These are phyloP conservation scores for Thamnophis sirtalis DNA, from an alignment of 2,113 vertebrate species.

Conservation along the genomic window DNA sequence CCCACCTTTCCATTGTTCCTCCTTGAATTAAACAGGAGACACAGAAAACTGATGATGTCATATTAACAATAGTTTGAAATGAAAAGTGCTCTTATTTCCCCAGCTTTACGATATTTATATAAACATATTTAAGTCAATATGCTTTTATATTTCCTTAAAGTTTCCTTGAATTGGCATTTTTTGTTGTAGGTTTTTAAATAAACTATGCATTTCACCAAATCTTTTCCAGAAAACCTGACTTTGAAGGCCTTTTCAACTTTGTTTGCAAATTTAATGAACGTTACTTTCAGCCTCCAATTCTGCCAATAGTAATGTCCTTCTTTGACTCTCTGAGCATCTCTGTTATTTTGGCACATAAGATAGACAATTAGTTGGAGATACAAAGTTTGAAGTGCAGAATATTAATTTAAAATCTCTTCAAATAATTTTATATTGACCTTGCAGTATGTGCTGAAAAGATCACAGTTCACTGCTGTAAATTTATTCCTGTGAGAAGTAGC, in stretches of 20 bases:
- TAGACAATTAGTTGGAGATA: background rate
- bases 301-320: background rate
- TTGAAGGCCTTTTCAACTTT: background rate
- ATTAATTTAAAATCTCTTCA: background rate
- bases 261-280: background rate
- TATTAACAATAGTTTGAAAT: background rate
- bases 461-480: background rate
- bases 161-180: background rate
- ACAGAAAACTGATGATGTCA: background rate
- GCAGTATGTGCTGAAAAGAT: background rate
- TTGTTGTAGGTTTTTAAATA: background rate
- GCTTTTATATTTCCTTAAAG: background rate
- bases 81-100: background rate
- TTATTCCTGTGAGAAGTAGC: background rate
- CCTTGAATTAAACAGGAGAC: background rate
- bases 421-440: background rate
- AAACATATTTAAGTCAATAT: background rate
- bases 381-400: background rate
- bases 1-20: background rate
- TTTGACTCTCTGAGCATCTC: background rate
- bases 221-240: background rate
- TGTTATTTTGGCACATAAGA: background rate
- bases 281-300: background rate
- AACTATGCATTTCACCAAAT: background rate
- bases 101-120: background rate